These are phyloP conservation scores for Drosophila pseudotalamancana DNA, from an alignment of 2,888 invertebrate genomes.

Conservation along the genomic window DNA sequence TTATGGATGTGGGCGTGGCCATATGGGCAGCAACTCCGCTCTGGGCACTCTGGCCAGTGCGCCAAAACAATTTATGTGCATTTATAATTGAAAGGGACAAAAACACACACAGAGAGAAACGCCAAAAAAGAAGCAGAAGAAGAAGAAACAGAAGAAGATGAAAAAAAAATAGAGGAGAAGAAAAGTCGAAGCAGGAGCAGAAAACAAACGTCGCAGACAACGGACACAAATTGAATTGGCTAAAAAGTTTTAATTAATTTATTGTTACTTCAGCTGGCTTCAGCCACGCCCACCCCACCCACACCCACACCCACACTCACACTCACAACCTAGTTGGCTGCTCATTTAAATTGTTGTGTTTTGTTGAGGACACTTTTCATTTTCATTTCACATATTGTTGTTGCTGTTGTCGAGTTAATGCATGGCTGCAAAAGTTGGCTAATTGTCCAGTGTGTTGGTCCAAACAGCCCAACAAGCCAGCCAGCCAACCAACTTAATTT, in stretches of 20 bases:
- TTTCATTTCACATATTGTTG: conserved; percentile 36
- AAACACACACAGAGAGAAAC: conserved; percentile 20
- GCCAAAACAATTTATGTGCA: conserved; percentile 76
- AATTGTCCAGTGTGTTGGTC: conserved; percentile 59
- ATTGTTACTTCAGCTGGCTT: conserved; percentile 73
- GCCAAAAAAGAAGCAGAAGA: conserved; percentile 11
- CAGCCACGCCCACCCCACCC: conserved; percentile 15
- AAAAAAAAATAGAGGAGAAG: too few relatives aligned
- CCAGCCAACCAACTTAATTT: conserved; percentile 35
- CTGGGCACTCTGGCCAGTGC: conserved; percentile 15
- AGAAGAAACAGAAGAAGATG: background rate
- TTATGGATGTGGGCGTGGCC: conserved; percentile 35
- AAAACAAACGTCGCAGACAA: conserved; percentile 63
- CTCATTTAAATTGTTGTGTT: conserved; percentile 69
- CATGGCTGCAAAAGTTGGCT: conserved; percentile 74
- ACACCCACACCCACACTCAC: background rate
- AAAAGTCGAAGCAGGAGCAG: conserved; percentile 1
- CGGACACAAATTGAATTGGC: conserved; percentile 79
- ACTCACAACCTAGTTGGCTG: conserved; percentile 29
- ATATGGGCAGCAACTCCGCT: conserved; percentile 19
- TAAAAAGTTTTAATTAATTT: conserved; percentile 80
- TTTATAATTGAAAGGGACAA: conserved; percentile 76
- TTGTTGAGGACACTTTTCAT: conserved; percentile 53
- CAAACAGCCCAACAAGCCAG: conserved; percentile 4
- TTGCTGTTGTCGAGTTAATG: conserved; percentile 62